Base-by-base conservation (phyloP, 2,797 vertebrate species). In the Liparis tanakae region DNA sequence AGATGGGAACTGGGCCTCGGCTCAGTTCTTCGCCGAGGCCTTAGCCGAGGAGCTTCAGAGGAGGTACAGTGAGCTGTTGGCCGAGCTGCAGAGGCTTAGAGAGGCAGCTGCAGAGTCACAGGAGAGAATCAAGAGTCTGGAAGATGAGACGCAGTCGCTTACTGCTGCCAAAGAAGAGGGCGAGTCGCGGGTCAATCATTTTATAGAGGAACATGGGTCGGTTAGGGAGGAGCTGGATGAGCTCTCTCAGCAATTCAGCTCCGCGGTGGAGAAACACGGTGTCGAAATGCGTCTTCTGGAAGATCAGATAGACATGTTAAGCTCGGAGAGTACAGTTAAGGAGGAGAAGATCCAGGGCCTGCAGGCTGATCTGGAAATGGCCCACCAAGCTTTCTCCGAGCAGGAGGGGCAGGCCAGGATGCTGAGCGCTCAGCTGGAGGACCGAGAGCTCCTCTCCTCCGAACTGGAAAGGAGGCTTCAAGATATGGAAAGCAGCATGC, bases 241-340 rank as follows among this genome's bases (percentile, higher is more conserved):
- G 70, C 81, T 92, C 58, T 94, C 94, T 80, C 93, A 91, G 62
- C 90, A 89, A 69, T 93, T 87, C 36, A 87, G 81, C 67, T 88
- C 91, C n/a, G 85, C 85, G 30, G 86, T 76, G 59, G 92, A 96
- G 81, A 94, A 86, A 67, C 92, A 91, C 7, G 70, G 58, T 0
- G 39, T 85, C 43, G 93, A 93, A 60, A 90, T 94, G 22, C 83
- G 86, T 55, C 91, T 96, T 74, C 88, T 97, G 46, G 92, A 92
- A 74, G 96, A 97, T 66, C 95, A 98, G 91, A 86, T 98, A 7
- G 89, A 95, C 20, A 95, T 95, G 86, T 92, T 97, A 72, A 92
- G 80, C 70, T 74, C 88, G 73, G 94, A 96, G 69, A 90, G 89
- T 64, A 87, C 87, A 69, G 92, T 92, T 44, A 98, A 97, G 69